Evolutionary conservation across 1,140 invertebrate genomes (phyloP), one percentile per base, ranked within the genome.

Genomic region (Leptopilina boulardi): DNA sequence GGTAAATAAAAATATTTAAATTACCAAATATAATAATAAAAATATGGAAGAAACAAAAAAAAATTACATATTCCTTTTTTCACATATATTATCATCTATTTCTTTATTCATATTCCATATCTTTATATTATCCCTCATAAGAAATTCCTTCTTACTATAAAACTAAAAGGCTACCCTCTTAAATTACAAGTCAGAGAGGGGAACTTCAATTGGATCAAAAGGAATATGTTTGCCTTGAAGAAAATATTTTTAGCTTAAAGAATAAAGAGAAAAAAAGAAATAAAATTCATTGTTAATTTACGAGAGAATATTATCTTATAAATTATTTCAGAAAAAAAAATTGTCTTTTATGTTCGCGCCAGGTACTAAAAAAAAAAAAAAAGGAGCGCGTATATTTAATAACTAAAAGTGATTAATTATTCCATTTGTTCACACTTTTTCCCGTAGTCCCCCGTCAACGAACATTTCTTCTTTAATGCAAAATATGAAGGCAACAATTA

Each of bases 81-180:
- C 47, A 6, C 34, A 38, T 38, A n/a, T 18, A 47, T 15, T 47
- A 8, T n/a, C 1, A n/a, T n/a, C 47, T 51, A 51, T 66, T 66
- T 66, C 23, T 66, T 30, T 66, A 8, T 66, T n/a, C 59, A 66
- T 30, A 66, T 15, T 8, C 34, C 21, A 66, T 66, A 59, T 59
- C 54, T 19, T 59, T 30, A 30, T 66, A 23, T 66, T 30, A n/a
- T n/a, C 15, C 21, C 11, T 30, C 26, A 26, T 30, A 30, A 66
- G 26, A 66, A 66, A 30, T 66, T 66, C 26, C 59, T 34, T 66
- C 13, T 30, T 15, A 1, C 13, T 30, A 66, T 66, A 66, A 66
- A 34, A 66, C 47, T 51, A 51, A 51, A 51, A 51, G 47, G 26
- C 11, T 34, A 30, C 26, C 23, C 59, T 34, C 59, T 66, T 34